These are phyloP conservation scores for Nothobranchius kuhntae DNA, from an alignment of 2,113 vertebrate genomes.

Conservation along the genomic window DNA sequence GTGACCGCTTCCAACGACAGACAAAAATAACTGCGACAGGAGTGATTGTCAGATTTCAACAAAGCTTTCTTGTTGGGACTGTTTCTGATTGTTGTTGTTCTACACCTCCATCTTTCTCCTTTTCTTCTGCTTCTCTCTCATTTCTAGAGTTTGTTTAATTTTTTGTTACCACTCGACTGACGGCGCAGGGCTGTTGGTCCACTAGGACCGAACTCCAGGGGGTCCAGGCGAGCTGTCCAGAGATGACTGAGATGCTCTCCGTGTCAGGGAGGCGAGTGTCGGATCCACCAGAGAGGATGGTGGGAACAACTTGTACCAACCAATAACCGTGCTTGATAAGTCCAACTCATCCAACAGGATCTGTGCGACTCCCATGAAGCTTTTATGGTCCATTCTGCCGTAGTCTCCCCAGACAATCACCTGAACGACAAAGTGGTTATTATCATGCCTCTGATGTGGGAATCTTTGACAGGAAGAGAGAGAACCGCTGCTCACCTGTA, in stretches of 20 bases:
- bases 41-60: constrained; percentile 98
- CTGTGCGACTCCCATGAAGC: constrained; percentile 98
- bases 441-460: constrained; percentile 2
- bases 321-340: constrained; percentile 96
- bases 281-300: constrained; percentile 97
- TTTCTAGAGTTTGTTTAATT: constrained; percentile 23
- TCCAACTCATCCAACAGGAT: constrained; percentile 97
- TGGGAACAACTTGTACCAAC: constrained; percentile 99
- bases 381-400: constrained; percentile 98
- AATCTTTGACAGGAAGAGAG: background rate
- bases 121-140: constrained; percentile 19
- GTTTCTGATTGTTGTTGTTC: constrained; percentile 84
- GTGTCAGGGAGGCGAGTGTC: constrained; percentile 92
- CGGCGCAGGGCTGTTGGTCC: constrained; percentile 66
- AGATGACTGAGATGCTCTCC: constrained; percentile 95
- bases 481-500: constrained; percentile 85
- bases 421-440: constrained; percentile 66
- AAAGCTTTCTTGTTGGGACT: constrained; percentile 82
- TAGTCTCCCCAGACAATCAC: constrained; percentile 99
- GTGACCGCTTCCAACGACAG: constrained; percentile 73
- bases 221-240: constrained; percentile 95
- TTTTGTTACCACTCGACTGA: constrained; percentile 10
- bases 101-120: constrained; percentile 62
- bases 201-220: constrained; percentile 91
- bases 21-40: constrained; percentile 77